Evolutionary conservation across 2,113 vertebrate genomes (phyloP).

Genomic region (Scalopus aquaticus): DNA sequence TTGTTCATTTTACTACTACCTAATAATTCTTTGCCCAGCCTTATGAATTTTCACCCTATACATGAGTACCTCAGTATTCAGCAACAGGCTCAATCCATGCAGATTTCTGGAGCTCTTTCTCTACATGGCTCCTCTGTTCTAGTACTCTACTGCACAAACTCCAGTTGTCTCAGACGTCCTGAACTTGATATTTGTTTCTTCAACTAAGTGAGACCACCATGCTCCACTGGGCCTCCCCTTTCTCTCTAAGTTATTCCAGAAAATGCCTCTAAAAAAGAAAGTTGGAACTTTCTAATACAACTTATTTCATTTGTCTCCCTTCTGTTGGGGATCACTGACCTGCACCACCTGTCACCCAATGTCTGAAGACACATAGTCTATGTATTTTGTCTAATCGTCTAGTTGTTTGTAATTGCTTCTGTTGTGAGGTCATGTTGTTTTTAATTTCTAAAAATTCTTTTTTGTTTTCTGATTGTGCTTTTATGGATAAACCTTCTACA

Average conservation of each 20-base stretch:
- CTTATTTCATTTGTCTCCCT: not conserved
- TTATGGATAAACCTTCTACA: not conserved
- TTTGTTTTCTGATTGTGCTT: not conserved
- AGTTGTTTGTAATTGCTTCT: not conserved
- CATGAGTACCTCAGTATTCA: not conserved
- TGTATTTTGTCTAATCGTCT: not conserved
- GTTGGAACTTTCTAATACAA: not conserved
- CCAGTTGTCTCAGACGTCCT: not conserved
- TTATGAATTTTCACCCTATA: not conserved
- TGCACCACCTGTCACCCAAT: not conserved
- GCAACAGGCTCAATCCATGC: not conserved
- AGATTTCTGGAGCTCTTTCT: not conserved
- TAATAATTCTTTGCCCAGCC: not conserved
- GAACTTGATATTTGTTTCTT: not conserved
- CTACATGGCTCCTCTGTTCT: not conserved
- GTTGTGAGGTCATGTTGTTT: not conserved
- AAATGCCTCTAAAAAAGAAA: not conserved
- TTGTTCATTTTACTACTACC: not conserved
- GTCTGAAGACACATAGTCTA: constrained; percentile 26
- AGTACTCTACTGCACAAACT: not conserved
- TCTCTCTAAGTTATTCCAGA: not conserved
- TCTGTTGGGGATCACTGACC: not conserved
- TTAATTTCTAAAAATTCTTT: not conserved
- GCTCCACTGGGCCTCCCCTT: not conserved
- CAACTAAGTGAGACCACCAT: not conserved